Base-by-base conservation (phyloP, 1,140 invertebrate genomes). In the Platorchestia sp. region DNA sequence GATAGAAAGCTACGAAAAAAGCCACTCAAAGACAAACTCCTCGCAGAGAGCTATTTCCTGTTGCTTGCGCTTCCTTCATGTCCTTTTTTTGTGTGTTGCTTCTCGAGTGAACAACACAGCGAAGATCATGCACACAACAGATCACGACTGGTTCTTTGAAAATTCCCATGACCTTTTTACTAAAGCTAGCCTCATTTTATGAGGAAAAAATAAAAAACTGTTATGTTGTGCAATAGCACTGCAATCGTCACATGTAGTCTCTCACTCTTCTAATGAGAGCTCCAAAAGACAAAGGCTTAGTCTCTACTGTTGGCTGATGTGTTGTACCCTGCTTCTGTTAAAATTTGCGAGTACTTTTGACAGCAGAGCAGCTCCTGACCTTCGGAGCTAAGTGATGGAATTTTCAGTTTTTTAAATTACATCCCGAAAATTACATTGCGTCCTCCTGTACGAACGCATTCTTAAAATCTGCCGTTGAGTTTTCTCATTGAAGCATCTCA, bases 1-100 rank as follows among this genome's bases (percentile, higher is more conserved):
- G 91, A 93, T 93, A 93, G 91, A 93, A 93, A 93, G 91, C 91
- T 93, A 93, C 91, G 41, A 93, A 93, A 93, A 93, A 93, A 93
- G 91, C 91, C 91, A 93, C 91, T 93, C 91, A 93, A 93, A 45
- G 91, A 93, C 91, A 93, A 93, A 93, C 91, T 93, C 91, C 47
- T 44, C 91, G 44, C 43, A 44, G 91, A 45, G 43, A 93, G 91
- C 91, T 93, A 93, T 93, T 93, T 93, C 91, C 91, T 93, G 14
- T 75, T 75, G 91, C 91, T 45, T 47, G 43, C 91, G 41, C 91
- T 47, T 93, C 43, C 45, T 89, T 89, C 41, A 89, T 44, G 87
- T 89, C 42, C 87, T 36, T 89, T 89, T 89, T 5, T 44, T 89
- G 59, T 75, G 27, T 75, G 27, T 75, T 75, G 27, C 59, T 36